These are phyloP conservation scores for Cydia strobilella DNA, from an alignment of 1,140 invertebrate species.

Conservation along the genomic window DNA sequence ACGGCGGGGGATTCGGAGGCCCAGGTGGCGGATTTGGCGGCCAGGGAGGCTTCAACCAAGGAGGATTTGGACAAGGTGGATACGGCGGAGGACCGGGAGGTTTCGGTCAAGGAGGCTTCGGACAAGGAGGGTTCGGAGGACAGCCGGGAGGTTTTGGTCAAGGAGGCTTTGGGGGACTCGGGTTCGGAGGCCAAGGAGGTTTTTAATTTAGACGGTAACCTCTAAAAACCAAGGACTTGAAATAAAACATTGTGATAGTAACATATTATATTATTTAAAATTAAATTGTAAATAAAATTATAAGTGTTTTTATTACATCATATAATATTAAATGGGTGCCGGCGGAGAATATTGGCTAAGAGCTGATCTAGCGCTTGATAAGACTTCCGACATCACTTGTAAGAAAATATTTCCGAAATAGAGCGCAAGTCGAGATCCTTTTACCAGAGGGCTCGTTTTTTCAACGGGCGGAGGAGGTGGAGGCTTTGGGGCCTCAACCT, in stretches of 20 bases:
- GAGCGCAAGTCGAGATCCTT: constrained; percentile 38
- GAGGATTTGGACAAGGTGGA: constrained; percentile 36
- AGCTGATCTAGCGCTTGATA: constrained; percentile 40
- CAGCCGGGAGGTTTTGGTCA: background rate
- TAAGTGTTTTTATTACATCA: background rate
- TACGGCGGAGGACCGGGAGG: constrained; percentile 32
- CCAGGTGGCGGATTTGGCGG: constrained; percentile 35
- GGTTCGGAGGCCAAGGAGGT: background rate
- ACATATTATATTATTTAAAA: background rate
- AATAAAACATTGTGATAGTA: constrained; percentile 10
- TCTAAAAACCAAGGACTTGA: background rate
- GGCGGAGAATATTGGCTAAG: constrained; percentile 34
- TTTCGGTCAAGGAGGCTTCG: constrained; percentile 34
- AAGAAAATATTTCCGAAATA: constrained; percentile 45
- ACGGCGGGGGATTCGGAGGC: constrained; percentile 32
- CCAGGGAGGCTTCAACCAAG: constrained; percentile 34
- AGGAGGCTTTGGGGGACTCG: background rate
- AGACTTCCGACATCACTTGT: constrained; percentile 40
- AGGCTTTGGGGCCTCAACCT: background rate
- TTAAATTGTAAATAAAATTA: background rate
- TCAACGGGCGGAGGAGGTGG: background rate
- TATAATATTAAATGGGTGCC: constrained; percentile 12
- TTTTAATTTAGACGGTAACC: constrained; percentile 25
- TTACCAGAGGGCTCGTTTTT: constrained; percentile 24
- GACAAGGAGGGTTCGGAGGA: constrained; percentile 15